These are phyloP conservation scores for Babylonia areolata DNA, from an alignment of 1,140 invertebrate species.

Conservation along the genomic window DNA sequence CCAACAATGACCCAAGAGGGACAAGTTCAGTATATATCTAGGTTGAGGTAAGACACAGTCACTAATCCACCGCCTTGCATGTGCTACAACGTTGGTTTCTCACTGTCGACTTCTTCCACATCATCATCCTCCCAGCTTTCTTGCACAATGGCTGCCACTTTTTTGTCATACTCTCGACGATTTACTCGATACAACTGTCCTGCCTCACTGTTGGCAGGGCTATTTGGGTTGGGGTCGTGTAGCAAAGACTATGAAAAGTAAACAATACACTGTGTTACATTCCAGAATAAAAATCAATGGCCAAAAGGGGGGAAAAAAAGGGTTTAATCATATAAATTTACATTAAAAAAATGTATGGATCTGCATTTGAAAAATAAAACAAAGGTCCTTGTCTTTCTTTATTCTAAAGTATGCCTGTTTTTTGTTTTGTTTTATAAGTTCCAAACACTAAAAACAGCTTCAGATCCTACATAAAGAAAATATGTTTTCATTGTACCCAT, in stretches of 20 bases:
- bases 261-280: conserved; percentile 34
- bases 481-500: too few species aligned
- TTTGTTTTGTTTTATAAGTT: too few species aligned
- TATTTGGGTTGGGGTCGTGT: conserved; percentile 77
- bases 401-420: too few species aligned
- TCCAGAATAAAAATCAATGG: not conserved
- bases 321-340: not conserved
- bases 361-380: too few species aligned
- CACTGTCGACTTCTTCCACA: conserved; percentile 68
- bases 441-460: too few species aligned
- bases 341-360: conserved; percentile 19
- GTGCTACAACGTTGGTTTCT: too few species aligned
- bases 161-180: conserved; percentile 76
- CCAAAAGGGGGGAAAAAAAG: not conserved
- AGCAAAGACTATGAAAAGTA: conserved; percentile 74
- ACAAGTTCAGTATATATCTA: too few species aligned
- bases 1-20: too few species aligned
- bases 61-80: too few species aligned
- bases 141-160: conserved; percentile 75
- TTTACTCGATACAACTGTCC: conserved; percentile 77
- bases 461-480: too few species aligned
- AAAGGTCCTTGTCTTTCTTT: too few species aligned
- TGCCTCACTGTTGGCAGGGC: conserved; percentile 76
- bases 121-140: conserved; percentile 75
- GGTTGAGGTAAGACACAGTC: too few species aligned